These are phyloP conservation scores for Siniperca knerii DNA, from an alignment of 2,113 vertebrate genomes.

Conservation along the genomic window DNA sequence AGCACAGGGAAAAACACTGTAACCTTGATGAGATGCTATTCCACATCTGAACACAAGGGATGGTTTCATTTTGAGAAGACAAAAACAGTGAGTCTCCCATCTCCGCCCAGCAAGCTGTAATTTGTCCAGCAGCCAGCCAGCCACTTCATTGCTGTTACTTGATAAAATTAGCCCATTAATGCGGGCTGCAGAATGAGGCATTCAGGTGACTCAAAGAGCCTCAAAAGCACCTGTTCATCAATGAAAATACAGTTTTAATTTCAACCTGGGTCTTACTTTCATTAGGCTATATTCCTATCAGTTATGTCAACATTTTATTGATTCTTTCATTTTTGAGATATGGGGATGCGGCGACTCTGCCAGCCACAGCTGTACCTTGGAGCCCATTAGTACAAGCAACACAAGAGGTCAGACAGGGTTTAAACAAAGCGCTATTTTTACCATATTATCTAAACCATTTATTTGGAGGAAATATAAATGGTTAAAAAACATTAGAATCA, in stretches of 20 bases:
- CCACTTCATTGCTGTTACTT: background rate
- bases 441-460: no score
- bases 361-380: background rate
- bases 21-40: constrained; percentile 1
- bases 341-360: background rate
- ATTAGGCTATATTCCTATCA: background rate
- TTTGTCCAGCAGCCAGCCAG: background rate
- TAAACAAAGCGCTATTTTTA: no score
- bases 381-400: background rate
- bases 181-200: background rate
- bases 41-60: background rate
- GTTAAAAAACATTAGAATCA: no score
- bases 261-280: background rate
- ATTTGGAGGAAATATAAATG: no score
- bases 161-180: constrained; percentile 2
- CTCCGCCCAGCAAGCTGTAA: background rate
- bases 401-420: no score
- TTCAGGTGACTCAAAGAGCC: no score
- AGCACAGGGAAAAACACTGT: background rate
- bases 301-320: background rate
- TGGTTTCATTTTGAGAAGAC: background rate
- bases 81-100: background rate
- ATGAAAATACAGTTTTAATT: background rate
- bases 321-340: background rate
- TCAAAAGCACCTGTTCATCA: background rate